Evolutionary conservation across 2,888 invertebrate species (phyloP).

Genomic region (Zhuqinia jingwanae): DNA sequence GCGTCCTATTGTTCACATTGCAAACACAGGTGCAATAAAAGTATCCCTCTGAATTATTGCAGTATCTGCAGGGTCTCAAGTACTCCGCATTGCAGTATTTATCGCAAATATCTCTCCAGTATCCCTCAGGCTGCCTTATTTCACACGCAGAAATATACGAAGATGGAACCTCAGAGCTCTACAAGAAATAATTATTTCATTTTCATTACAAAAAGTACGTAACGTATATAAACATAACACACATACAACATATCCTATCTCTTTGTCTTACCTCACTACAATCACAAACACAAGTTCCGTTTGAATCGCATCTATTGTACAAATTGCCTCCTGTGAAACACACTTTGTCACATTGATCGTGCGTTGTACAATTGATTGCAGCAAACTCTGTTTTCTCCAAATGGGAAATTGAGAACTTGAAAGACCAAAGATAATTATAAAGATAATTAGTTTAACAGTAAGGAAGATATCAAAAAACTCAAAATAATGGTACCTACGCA

Average conservation of each 20-base stretch:
- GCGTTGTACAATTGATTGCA: conserved; percentile 19
- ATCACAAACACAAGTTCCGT: conserved; percentile 71
- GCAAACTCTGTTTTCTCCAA: neutral
- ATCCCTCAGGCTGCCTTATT: conserved; percentile 43
- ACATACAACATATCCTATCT: too few relatives aligned
- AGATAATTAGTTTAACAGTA: neutral
- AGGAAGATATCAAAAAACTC: neutral
- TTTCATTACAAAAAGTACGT: too few relatives aligned
- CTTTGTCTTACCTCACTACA: too few relatives aligned
- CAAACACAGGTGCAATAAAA: conserved; percentile 62
- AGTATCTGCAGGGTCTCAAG: conserved; percentile 31
- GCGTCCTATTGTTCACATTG: neutral
- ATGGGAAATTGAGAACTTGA: neutral
- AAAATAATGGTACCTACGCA: too few relatives aligned
- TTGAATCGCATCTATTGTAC: conserved; percentile 56
- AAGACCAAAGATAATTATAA: neutral
- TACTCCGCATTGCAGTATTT: conserved; percentile 50
- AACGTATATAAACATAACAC: too few relatives aligned
- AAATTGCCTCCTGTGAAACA: conserved; percentile 20
- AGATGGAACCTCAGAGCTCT: neutral
- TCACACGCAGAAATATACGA: conserved; percentile 40
- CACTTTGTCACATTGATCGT: conserved; percentile 14
- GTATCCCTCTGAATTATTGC: neutral
- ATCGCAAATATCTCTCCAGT: conserved; percentile 39
- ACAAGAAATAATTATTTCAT: neutral